Base-by-base conservation (phyloP, 1,140 invertebrate genomes). In the Teleogryllus occipitalis region DNA sequence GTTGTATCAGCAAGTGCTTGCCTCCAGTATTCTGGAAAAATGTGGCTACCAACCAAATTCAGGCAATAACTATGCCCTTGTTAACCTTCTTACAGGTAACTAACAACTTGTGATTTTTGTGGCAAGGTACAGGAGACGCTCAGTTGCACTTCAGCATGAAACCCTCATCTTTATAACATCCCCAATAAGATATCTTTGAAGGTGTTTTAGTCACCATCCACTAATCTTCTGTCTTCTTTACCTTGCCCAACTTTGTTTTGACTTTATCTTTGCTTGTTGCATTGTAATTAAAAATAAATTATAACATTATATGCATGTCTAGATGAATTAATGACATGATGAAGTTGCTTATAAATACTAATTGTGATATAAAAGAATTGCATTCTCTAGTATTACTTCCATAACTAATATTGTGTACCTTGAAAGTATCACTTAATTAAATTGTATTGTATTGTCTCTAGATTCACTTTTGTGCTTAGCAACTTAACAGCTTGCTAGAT, bases 1-100 rank as follows among this genome's bases (percentile, higher is more conserved):
- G 84, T 87, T 98, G 0, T 97, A 97, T 85, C 94, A 96, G 83
- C 93, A 94, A 84, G 90, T 97, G 4, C 87, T 97, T 0, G 90
- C 91, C 0, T 91, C 89, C 78, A 94, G 95, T 84, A 86, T 97
- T 6, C 86, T 97, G 21, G 90, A 93, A 82, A 88, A 89, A 74
- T 89, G 90, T 82, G 91, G 92, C 8, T 93, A 91, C 84, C 87
- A 90, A 83, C 87, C 88, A 6, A 86, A 87, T 76, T 85, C 84
- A 12, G 84, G 85, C 22, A 89, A 90, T 80, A 91, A 93, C 83
- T 89, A 88, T 84, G 91, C 94, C 7, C 86, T 96, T 14, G 90
- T 94, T 54, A 93, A 94, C 85, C 88, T 95, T 77, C 86, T 96
- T 46, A 93, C 91, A 85, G 94, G 93, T 95, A 88, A 81, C 21